Percentiles rank a stretch among this genome's conserved stretches.
Conservation (phyloP, 2,113 vertebrate genomes). For the Sorex araneus region DNA sequence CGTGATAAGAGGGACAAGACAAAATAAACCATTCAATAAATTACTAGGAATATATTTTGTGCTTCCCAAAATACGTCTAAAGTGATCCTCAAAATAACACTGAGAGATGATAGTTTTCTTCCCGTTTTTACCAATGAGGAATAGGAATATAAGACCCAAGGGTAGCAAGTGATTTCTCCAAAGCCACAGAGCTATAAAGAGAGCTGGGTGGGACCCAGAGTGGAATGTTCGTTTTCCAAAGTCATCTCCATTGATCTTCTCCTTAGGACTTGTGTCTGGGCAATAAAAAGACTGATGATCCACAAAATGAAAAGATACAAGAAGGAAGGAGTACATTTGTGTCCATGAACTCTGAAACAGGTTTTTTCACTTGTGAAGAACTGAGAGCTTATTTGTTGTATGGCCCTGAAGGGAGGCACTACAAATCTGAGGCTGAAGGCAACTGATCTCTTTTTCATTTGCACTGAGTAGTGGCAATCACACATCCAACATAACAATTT, state of each 20-base stretch:
- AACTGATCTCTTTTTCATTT: slow-evolving; percentile 4
- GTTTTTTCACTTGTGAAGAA: slow-evolving; percentile 10
- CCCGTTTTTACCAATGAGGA: slow-evolving; percentile 18
- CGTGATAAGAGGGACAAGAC: background rate
- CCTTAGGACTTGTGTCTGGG: slow-evolving; percentile 27
- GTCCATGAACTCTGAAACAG: background rate
- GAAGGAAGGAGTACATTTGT: background rate
- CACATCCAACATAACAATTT: slow-evolving; percentile 11
- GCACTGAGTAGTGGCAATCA: slow-evolving; percentile 13
- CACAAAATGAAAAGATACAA: slow-evolving; percentile 14
- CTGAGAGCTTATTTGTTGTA: slow-evolving; percentile 56
- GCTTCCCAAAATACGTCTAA: background rate
- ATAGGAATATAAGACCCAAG: slow-evolving; percentile 3
- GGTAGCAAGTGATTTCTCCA: background rate
- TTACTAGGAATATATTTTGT: background rate
- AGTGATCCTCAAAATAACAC: background rate
- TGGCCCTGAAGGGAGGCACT: background rate
- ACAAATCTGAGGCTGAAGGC: slow-evolving; percentile 24
- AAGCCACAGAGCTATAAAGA: background rate
- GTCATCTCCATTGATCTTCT: background rate
- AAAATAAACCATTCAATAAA: background rate
- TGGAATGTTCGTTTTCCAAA: background rate
- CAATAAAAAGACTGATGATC: background rate
- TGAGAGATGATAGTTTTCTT: background rate
- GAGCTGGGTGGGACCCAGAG: background rate